A percentile compares a stretch with the other conserved stretches of the same genome.
Evolutionary conservation across 1,140 invertebrate genomes (phyloP).

Genomic region (Metopolophium dirhodum): DNA sequence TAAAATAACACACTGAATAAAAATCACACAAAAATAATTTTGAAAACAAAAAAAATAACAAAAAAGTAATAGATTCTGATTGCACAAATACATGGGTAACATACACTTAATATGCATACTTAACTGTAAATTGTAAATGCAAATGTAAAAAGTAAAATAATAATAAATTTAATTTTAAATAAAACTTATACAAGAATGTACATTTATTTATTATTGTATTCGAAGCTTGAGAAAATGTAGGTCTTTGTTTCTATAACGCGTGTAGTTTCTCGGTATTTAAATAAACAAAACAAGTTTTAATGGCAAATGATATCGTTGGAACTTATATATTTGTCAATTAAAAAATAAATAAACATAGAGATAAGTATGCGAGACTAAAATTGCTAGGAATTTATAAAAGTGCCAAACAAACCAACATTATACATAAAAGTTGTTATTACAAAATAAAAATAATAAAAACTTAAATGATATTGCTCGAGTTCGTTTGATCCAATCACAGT

Average conservation of each 20-base stretch:
- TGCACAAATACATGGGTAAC: conserved; percentile 53
- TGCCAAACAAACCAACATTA: conserved; percentile 46
- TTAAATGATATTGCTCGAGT: conserved; percentile 53
- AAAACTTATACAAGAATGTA: conserved; percentile 8
- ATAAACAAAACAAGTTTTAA: background rate
- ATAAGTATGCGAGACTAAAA: conserved; percentile 11
- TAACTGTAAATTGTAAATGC: conserved; percentile 38
- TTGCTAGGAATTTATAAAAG: conserved; percentile 51
- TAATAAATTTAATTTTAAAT: conserved; percentile 17
- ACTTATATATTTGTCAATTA: conserved; percentile 5
- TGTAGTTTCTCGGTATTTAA: background rate
- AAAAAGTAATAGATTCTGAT: conserved; percentile 48
- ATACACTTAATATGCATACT: conserved; percentile 30
- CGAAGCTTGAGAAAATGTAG: background rate
- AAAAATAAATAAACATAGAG: conserved; percentile 12
- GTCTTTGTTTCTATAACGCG: conserved; percentile 10
- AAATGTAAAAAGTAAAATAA: conserved; percentile 25
- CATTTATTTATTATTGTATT: background rate
- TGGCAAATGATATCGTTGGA: background rate
- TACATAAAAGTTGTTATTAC: conserved; percentile 17
- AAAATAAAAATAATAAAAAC: conserved; percentile 30
- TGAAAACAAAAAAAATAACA: conserved; percentile 36
- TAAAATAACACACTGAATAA: conserved; percentile 38
- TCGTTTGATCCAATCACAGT: conserved; percentile 56
- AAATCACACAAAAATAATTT: conserved; percentile 44